Conservation (phyloP, 1,140 invertebrate genomes). For the Macrostomum lignano region DNA sequence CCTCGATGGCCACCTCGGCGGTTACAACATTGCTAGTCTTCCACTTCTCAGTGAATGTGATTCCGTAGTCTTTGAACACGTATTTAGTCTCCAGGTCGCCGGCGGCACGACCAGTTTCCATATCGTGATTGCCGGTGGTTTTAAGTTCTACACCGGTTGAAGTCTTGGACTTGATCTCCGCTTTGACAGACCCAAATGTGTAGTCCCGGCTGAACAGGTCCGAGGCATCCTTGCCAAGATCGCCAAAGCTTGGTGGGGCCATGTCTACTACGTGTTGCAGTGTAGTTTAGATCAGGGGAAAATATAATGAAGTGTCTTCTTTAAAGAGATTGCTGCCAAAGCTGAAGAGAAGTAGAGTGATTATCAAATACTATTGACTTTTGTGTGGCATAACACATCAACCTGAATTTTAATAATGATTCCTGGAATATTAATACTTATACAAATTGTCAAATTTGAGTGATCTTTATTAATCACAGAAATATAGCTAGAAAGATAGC, state of each 20-base stretch:
- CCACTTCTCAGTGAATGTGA: constrained; percentile 92
- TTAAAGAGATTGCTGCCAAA: too few species aligned
- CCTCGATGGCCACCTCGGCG: constrained; percentile 61
- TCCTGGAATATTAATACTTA: too few species aligned
- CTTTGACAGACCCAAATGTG: constrained; percentile 64
- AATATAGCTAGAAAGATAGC: too few species aligned
- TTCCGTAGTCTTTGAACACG: constrained; percentile 60
- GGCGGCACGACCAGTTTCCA: constrained; percentile 63
- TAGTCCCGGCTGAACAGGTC: constrained; percentile 87
- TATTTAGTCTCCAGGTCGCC: constrained; percentile 78
- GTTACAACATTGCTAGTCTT: constrained; percentile 81
- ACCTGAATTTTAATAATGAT: too few species aligned
- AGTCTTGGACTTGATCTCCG: constrained; percentile 76
- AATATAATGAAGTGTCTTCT: too few species aligned
- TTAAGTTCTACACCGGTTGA: constrained; percentile 63
- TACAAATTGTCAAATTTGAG: too few species aligned
- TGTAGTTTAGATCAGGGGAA: too few species aligned
- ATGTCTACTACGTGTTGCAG: too few species aligned
- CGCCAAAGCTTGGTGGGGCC: constrained; percentile 66
- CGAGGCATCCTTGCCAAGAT: constrained; percentile 72
- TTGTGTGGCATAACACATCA: too few species aligned
- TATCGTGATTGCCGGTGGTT: constrained; percentile 52
- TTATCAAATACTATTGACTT: too few species aligned
- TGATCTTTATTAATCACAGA: too few species aligned
- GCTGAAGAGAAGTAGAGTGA: too few species aligned